phyloP scores from a whole-genome alignment of 30 jellyfish, hydroid and myxozoan genomes.

The Calvadosia cruxmelitensis region DNA sequence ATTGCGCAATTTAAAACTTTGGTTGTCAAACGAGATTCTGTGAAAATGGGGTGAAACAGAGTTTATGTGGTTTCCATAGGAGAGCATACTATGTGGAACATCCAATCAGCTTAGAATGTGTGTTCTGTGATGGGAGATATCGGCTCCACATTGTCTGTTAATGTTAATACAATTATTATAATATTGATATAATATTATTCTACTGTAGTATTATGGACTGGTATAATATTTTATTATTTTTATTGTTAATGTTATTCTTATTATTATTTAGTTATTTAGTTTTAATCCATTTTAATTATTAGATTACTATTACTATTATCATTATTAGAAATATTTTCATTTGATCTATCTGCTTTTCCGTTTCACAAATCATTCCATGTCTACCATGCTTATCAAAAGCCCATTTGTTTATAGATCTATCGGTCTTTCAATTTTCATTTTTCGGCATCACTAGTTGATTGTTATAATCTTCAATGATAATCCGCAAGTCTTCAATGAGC shows the following conservation, averaged over 20 bases:
- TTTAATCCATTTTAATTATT: neutral
- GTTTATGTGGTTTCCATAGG: too few relatives aligned
- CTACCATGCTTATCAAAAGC: neutral
- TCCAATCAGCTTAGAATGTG: neutral
- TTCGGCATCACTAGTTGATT: too few relatives aligned
- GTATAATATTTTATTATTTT: neutral
- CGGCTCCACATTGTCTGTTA: neutral
- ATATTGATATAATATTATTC: neutral
- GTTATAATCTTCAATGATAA: too few relatives aligned
- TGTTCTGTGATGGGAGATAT: neutral
- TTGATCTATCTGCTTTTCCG: neutral
- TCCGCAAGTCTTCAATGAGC: too few relatives aligned
- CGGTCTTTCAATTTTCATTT: too few relatives aligned
- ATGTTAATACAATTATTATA: neutral
- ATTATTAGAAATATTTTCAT: neutral
- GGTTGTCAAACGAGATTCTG: too few relatives aligned
- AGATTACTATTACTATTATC: neutral
- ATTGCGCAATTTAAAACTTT: too few relatives aligned
- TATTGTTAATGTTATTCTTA: neutral
- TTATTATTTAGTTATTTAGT: neutral
- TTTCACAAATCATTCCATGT: neutral
- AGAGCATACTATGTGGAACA: too few relatives aligned
- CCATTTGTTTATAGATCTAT: too few relatives aligned
- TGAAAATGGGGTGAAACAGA: too few relatives aligned
- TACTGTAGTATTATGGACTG: neutral